Conservation (phyloP, 2,113 vertebrate genomes). For the Phyllostomus discolor region DNA sequence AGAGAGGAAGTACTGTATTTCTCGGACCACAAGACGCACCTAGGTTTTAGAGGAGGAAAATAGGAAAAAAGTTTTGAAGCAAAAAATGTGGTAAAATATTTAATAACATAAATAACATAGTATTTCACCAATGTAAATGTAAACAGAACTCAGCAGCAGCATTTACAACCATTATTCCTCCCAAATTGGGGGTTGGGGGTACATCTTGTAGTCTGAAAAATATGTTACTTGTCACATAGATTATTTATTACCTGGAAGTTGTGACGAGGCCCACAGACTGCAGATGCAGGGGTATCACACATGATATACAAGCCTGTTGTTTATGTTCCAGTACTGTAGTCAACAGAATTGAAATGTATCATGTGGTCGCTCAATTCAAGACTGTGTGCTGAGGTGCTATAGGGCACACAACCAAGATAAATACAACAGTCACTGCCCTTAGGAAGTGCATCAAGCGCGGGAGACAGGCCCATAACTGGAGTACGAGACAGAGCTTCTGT, state of each 20-base stretch:
- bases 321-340: neutral
- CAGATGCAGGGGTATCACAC: neutral
- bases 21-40: no score
- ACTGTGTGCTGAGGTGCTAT: neutral
- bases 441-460: neutral
- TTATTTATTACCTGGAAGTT: neutral
- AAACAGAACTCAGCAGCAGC: no score
- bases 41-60: no score
- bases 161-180: no score
- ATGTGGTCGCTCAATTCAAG: neutral
- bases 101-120: no score
- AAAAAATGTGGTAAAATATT: no score
- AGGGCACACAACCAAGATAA: neutral
- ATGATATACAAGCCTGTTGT: rapidly evolving
- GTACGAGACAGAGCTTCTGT: neutral
- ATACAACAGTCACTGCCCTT: neutral
- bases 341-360: neutral
- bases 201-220: no score
- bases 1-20: neutral
- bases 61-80: no score
- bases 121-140: no score
- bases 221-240: neutral
- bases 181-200: no score
- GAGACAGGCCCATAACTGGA: neutral
- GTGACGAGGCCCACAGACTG: neutral